Conservation (phyloP, 2,797 vertebrate species). For the Oreortyx pictus region DNA sequence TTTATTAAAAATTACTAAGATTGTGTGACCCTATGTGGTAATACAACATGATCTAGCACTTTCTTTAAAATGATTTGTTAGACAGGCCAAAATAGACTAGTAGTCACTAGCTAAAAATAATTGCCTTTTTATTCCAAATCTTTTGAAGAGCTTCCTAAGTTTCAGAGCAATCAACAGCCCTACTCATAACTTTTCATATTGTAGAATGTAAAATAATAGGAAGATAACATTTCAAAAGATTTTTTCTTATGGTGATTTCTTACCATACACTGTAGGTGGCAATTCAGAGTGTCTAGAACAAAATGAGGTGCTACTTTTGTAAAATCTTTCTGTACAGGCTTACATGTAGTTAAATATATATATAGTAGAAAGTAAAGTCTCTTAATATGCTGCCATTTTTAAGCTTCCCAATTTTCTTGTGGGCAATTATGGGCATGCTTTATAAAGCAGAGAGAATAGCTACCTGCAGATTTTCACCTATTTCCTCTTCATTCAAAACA, state of each 20-base stretch:
- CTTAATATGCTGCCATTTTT: background rate
- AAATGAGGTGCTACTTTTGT: background rate
- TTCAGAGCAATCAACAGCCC: background rate
- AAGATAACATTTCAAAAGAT: background rate
- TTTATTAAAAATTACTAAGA: background rate
- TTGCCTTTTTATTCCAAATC: accelerated
- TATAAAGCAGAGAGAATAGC: background rate
- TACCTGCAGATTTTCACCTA: background rate
- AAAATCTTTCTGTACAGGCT: background rate
- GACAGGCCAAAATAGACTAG: background rate
- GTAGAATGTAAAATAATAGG: background rate
- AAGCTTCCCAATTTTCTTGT: background rate
- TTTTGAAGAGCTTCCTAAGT: background rate
- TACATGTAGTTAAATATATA: background rate
- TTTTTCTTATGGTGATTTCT: background rate
- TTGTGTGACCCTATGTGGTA: background rate
- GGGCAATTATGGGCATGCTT: background rate
- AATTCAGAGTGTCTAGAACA: background rate
- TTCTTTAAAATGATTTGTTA: background rate
- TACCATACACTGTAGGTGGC: background rate
- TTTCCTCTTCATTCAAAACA: background rate
- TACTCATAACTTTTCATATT: background rate
- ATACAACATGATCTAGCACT: background rate
- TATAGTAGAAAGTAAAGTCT: background rate
- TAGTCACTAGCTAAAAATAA: background rate